Conservation (phyloP, 2,888 invertebrate species). For the Amphipoea oculea region DNA sequence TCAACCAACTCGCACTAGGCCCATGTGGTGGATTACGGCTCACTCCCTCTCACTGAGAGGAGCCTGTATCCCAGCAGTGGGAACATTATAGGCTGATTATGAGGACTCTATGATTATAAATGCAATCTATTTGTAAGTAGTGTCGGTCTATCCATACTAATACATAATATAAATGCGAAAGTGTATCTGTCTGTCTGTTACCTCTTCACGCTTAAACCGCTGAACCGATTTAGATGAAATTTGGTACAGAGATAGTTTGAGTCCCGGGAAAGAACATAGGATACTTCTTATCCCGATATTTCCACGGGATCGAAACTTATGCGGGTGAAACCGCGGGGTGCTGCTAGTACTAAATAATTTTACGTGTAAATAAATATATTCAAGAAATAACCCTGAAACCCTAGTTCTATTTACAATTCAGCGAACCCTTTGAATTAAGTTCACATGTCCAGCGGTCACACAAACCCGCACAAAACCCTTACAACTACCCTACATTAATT, state of each 20-base stretch:
- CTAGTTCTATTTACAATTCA: conserved; percentile 36
- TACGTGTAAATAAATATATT: conserved; percentile 10
- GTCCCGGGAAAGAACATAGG: too few species aligned
- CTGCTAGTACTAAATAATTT: neutral
- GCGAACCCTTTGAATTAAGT: conserved; percentile 20
- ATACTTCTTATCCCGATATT: too few species aligned
- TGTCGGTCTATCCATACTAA: neutral
- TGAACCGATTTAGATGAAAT: too few species aligned
- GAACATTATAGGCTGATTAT: neutral
- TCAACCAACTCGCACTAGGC: neutral
- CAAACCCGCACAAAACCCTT: conserved; percentile 31
- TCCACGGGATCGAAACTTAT: too few species aligned
- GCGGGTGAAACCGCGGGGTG: too few species aligned
- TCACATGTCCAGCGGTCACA: conserved; percentile 15
- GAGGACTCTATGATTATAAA: too few species aligned
- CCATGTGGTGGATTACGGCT: neutral
- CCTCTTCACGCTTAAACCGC: too few species aligned
- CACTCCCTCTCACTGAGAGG: too few species aligned
- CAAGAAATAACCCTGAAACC: conserved; percentile 14
- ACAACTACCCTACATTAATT: conserved; percentile 15
- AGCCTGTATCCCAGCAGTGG: neutral
- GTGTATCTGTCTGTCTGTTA: too few species aligned
- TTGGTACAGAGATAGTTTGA: too few species aligned
- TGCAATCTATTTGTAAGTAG: neutral
- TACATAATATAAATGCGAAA: too few species aligned